Conservation (phyloP, 2,113 vertebrate species). For the Canis aureus region DNA sequence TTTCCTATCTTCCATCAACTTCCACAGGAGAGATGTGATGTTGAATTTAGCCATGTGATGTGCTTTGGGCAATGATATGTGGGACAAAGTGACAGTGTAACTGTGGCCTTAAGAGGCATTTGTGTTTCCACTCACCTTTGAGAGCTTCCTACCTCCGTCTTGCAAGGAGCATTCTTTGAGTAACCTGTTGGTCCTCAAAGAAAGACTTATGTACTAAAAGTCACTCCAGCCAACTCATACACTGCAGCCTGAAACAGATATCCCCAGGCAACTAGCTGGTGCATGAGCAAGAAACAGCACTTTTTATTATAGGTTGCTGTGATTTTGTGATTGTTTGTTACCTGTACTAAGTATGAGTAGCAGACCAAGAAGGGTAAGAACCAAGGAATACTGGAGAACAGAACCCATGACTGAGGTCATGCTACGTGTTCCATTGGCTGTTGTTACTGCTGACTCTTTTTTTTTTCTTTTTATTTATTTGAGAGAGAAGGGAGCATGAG, state of each 20-base stretch:
- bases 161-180: neutral
- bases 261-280: neutral
- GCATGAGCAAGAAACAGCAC: neutral
- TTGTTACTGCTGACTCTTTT: neutral
- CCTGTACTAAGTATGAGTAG: neutral
- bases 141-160: neutral
- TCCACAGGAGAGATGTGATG: neutral
- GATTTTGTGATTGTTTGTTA: neutral
- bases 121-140: slow-evolving; percentile 4
- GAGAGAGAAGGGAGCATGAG: neutral
- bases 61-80: neutral
- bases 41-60: neutral
- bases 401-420: neutral
- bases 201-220: neutral
- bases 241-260: neutral
- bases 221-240: neutral
- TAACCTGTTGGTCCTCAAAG: neutral
- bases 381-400: neutral
- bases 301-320: neutral
- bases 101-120: neutral
- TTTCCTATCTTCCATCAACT: neutral
- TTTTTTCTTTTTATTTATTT: neutral
- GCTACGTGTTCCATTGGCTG: neutral
- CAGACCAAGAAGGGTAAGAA: neutral
- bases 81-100: neutral